These are phyloP conservation scores for Argya squamiceps DNA, from an alignment of 2,797 vertebrate genomes.

Conservation along the genomic window DNA sequence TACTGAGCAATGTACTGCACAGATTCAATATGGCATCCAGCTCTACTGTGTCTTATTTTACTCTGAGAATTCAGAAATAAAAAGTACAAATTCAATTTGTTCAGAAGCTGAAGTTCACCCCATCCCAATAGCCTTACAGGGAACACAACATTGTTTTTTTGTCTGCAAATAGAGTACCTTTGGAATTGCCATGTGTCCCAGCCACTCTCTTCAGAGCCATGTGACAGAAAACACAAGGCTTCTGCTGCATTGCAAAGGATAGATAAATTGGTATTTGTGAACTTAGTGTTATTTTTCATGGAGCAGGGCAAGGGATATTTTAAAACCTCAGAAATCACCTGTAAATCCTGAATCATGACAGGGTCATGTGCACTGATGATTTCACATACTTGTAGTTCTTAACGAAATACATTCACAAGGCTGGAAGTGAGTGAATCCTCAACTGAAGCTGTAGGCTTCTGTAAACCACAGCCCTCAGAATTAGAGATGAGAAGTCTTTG, in stretches of 20 bases:
- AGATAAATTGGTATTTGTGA: background rate
- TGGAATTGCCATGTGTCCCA: background rate
- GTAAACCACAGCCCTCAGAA: background rate
- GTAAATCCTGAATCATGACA: background rate
- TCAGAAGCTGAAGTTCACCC: background rate
- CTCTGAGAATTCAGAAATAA: background rate
- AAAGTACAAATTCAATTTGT: background rate
- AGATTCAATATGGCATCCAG: background rate
- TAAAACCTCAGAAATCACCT: background rate
- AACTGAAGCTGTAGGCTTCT: background rate
- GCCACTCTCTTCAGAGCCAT: background rate
- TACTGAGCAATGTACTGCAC: constrained; percentile 19
- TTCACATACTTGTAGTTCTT: background rate
- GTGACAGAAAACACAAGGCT: background rate
- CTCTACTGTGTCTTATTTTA: background rate
- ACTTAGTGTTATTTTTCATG: background rate
- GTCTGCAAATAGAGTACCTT: background rate
- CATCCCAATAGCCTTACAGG: background rate
- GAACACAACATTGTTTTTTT: background rate
- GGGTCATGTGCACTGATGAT: background rate
- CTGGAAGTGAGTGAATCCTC: background rate
- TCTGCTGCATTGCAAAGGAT: background rate
- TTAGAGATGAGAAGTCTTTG: background rate
- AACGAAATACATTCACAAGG: background rate
- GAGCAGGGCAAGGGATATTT: background rate